Evolutionary conservation across 37 sponge, comb jelly and placozoan genomes (phyloP).

Genomic region (Geodia barretti): DNA sequence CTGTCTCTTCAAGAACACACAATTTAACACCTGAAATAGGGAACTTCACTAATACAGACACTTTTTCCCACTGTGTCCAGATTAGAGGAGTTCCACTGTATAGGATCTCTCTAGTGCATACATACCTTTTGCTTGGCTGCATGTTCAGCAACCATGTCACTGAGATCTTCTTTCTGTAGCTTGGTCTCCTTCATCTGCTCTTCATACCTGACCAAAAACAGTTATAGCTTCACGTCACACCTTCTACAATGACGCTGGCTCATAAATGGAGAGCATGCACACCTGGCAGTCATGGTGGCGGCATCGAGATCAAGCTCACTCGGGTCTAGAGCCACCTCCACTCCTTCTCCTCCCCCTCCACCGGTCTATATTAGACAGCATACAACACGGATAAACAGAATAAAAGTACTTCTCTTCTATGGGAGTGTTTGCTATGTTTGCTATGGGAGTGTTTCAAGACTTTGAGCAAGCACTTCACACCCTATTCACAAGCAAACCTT

Average conservation of each 20-base stretch:
- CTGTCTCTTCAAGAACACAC: not conserved
- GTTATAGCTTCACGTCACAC: not conserved
- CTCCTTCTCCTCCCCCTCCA: constrained; percentile 42
- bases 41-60: not conserved
- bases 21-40: not conserved
- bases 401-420: not conserved
- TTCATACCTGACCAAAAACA: constrained; percentile 71
- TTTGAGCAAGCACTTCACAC: not conserved
- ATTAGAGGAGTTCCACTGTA: too few species aligned
- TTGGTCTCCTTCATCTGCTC: constrained; percentile 68
- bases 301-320: constrained; percentile 88
- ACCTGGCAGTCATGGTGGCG: constrained; percentile 90
- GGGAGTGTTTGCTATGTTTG: not conserved
- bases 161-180: constrained; percentile 78
- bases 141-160: constrained; percentile 92
- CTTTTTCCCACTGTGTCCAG: not conserved
- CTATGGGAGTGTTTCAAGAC: not conserved
- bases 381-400: too few species aligned
- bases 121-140: constrained; percentile 85
- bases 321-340: constrained; percentile 87
- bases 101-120: too few species aligned
- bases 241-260: not conserved
- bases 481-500: not conserved
- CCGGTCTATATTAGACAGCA: too few species aligned
- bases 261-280: not conserved